Conservation (phyloP, 2,888 invertebrate genomes). For the Linyphia triangularis region DNA sequence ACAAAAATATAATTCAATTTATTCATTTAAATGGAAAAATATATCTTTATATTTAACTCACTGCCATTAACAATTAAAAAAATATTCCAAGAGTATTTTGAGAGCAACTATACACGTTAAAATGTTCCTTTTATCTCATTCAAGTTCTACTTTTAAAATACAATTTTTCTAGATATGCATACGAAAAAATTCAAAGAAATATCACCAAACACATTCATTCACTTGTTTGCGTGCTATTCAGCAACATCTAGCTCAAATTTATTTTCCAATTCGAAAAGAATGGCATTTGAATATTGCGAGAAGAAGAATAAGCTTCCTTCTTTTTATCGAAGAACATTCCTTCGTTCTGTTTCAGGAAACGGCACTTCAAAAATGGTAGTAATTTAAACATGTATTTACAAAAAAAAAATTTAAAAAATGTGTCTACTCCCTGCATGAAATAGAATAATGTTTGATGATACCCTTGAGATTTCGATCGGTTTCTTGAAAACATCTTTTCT, state of each 20-base stretch:
- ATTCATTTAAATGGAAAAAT: too few species aligned
- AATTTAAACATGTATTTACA: conserved; percentile 55
- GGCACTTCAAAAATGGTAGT: conserved; percentile 23
- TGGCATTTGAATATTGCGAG: conserved; percentile 7
- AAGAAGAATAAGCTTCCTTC: conserved; percentile 4
- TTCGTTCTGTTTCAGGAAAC: background rate
- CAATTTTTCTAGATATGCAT: too few species aligned
- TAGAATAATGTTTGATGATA: conserved; percentile 52
- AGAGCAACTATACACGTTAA: too few species aligned
- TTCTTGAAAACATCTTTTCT: conserved; percentile 35
- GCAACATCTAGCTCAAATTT: conserved; percentile 11
- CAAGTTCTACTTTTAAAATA: too few species aligned
- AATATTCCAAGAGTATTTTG: too few species aligned
- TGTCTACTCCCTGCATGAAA: conserved; percentile 40
- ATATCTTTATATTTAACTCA: too few species aligned
- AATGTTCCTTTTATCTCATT: too few species aligned
- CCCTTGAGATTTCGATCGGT: conserved; percentile 24
- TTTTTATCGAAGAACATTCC: conserved; percentile 17
- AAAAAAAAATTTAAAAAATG: conserved; percentile 27
- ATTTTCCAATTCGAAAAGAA: conserved; percentile 40
- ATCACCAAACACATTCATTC: too few species aligned
- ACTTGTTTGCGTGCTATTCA: background rate
- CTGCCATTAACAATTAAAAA: too few species aligned
- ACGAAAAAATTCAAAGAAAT: too few species aligned
- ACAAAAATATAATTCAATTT: too few species aligned